Conservation (phyloP, 2,797 vertebrate genomes). For the Macroramphosus scolopax region DNA sequence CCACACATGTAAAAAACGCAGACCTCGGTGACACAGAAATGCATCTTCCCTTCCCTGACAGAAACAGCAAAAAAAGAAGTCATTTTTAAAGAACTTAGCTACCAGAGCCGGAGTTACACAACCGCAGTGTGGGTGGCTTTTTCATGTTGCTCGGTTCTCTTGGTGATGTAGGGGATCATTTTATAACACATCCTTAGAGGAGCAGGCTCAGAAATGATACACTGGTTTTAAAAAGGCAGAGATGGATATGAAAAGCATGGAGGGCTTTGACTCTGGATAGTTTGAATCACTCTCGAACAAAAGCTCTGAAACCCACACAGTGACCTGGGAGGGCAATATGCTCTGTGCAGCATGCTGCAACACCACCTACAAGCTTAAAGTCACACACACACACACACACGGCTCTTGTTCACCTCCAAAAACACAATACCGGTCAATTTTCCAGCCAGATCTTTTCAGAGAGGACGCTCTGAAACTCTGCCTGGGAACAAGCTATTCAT, state of each 20-base stretch:
- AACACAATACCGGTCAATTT: conserved; percentile 16
- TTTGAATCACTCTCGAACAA: conserved; percentile 74
- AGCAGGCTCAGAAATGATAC: conserved; percentile 57
- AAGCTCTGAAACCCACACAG: conserved; percentile 73
- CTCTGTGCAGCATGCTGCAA: conserved; percentile 47
- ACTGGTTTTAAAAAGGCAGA: conserved; percentile 56
- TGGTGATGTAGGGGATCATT: conserved; percentile 74
- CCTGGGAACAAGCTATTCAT: conserved; percentile 9
- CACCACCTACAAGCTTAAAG: conserved; percentile 71
- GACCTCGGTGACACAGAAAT: conserved; percentile 24
- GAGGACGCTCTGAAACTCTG: conserved; percentile 21
- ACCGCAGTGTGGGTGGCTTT: conserved; percentile 73
- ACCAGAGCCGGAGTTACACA: conserved; percentile 72
- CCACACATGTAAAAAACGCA: conserved; percentile 41
- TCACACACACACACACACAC: conserved; percentile 37
- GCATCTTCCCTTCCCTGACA: conserved; percentile 22
- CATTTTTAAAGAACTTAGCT: conserved; percentile 56
- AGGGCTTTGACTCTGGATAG: conserved; percentile 69
- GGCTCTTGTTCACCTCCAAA: conserved; percentile 21
- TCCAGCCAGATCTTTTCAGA: conserved; percentile 25
- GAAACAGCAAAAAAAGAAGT: conserved; percentile 34
- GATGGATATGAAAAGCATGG: conserved; percentile 67
- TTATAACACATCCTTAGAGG: conserved; percentile 79
- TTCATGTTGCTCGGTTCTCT: conserved; percentile 66
- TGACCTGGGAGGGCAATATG: conserved; percentile 67